These are phyloP conservation scores for Dioctria rufipes DNA, from an alignment of 2,888 invertebrate species.

Conservation along the genomic window DNA sequence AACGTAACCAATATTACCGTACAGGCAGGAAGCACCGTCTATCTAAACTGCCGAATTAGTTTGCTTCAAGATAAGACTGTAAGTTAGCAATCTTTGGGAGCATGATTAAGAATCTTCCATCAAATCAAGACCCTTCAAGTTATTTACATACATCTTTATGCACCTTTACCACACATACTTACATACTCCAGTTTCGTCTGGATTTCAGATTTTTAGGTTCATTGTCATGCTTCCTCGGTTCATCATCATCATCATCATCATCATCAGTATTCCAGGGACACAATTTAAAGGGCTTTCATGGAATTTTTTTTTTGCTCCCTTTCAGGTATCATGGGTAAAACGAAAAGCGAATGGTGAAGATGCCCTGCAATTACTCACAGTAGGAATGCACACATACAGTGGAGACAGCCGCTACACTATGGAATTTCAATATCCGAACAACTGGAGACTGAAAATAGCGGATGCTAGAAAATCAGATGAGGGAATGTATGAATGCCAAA, in stretches of 20 bases:
- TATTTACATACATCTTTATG: neutral
- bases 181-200: neutral
- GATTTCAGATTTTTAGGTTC: neutral
- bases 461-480: conserved; percentile 73
- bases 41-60: conserved; percentile 82
- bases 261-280: conserved; percentile 31
- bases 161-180: neutral
- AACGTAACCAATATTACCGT: conserved; percentile 81
- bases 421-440: conserved; percentile 75
- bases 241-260: no score
- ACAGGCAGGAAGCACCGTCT: conserved; percentile 81
- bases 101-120: neutral
- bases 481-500: conserved; percentile 74
- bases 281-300: neutral
- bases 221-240: neutral
- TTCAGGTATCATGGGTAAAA: conserved; percentile 81
- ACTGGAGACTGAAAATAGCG: conserved; percentile 74
- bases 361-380: conserved; percentile 78
- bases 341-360: conserved; percentile 75
- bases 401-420: conserved; percentile 76
- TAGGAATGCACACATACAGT: conserved; percentile 79
- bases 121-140: neutral
- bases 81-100: conserved; percentile 66
- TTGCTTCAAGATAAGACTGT: conserved; percentile 84
- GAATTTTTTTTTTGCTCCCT: conserved; percentile 1